Percentiles rank a stretch among this genome's conserved stretches.
Conservation (phyloP, 2,888 invertebrate genomes). For the Calephelis perditalis region DNA sequence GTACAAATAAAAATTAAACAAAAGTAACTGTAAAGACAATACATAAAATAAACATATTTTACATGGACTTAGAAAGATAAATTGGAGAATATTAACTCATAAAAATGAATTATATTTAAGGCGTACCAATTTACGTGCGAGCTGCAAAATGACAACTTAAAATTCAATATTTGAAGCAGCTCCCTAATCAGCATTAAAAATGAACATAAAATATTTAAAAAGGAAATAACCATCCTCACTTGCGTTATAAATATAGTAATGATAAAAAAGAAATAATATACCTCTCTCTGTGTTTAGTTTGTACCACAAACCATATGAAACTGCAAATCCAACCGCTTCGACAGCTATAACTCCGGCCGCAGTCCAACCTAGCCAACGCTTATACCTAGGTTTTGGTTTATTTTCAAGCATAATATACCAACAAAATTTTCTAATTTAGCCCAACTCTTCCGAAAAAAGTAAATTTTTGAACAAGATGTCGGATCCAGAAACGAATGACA, state of each 20-base stretch:
- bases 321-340: slow-evolving; percentile 79
- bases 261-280: slow-evolving; percentile 39
- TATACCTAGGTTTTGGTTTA: slow-evolving; percentile 74
- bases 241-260: background rate
- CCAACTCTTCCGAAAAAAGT: background rate
- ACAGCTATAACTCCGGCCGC: slow-evolving; percentile 75
- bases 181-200: no score
- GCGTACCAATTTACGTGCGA: no score
- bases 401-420: slow-evolving; percentile 81
- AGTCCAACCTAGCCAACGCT: slow-evolving; percentile 71
- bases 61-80: no score
- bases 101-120: no score
- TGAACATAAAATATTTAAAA: no score
- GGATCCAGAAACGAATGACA: slow-evolving; percentile 21
- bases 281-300: slow-evolving; percentile 85
- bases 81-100: no score
- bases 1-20: no score
- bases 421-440: background rate
- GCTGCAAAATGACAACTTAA: no score
- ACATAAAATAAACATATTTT: no score
- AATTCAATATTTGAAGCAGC: no score
- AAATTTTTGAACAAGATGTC: slow-evolving; percentile 31
- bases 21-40: no score
- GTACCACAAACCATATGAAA: slow-evolving; percentile 81
- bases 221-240: no score